A percentile compares a stretch with the other conserved stretches of the same genome.
Evolutionary conservation across 2,797 vertebrate species (phyloP).

Genomic region (Crax fasciolata): DNA sequence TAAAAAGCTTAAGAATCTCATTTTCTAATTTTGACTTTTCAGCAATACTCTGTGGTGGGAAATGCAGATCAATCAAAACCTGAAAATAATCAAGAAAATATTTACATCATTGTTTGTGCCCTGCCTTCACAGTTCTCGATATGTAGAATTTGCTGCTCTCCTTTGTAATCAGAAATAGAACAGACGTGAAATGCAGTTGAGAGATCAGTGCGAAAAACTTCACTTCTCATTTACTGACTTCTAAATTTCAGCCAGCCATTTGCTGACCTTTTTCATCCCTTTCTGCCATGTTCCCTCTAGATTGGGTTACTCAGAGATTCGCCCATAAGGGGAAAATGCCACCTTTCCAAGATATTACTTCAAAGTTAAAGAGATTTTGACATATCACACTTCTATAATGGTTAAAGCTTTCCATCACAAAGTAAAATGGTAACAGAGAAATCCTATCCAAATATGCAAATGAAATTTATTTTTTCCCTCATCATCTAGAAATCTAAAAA

Average conservation of each 20-base stretch:
- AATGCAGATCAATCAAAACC: background rate
- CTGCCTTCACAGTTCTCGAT: background rate
- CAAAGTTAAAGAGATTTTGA: constrained; percentile 60
- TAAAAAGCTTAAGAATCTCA: background rate
- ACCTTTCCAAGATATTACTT: constrained; percentile 19
- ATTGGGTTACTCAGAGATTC: constrained; percentile 64
- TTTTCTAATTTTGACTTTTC: background rate
- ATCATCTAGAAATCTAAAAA: background rate
- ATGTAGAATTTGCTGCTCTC: background rate
- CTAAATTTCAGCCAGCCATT: constrained; percentile 42
- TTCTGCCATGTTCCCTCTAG: constrained; percentile 24
- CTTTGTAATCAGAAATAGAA: constrained; percentile 31
- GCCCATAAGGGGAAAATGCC: background rate
- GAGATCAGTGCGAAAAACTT: constrained; percentile 51
- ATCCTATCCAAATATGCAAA: constrained; percentile 52
- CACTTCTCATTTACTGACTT: constrained; percentile 43
- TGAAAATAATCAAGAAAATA: constrained; percentile 2
- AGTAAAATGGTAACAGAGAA: constrained; percentile 37
- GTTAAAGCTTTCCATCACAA: constrained; percentile 38
- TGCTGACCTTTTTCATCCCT: constrained; percentile 35
- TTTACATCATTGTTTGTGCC: background rate
- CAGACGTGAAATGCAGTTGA: constrained; percentile 31
- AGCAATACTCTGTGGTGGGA: background rate
- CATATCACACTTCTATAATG: constrained; percentile 5
- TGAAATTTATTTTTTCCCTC: background rate